Conservation (phyloP, 2,888 invertebrate genomes). For the Meloe dianella region DNA sequence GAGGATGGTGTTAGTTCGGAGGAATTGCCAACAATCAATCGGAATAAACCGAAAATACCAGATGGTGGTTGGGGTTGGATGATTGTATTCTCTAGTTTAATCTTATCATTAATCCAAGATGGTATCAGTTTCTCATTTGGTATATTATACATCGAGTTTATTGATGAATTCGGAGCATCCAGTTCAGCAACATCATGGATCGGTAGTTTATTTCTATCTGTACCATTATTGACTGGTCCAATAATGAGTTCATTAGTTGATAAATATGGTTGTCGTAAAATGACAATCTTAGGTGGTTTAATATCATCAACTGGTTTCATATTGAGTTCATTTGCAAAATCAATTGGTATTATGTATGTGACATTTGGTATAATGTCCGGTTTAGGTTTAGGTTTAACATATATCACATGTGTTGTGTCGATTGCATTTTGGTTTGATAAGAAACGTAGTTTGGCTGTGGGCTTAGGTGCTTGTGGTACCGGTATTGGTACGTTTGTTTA, state of each 20-base stretch:
- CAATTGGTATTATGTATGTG: slow-evolving; percentile 79
- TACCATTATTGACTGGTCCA: slow-evolving; percentile 83
- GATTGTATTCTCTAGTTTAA: slow-evolving; percentile 83
- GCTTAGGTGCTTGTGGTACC: slow-evolving; percentile 86
- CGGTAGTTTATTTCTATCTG: slow-evolving; percentile 48
- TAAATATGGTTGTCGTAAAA: slow-evolving; percentile 71
- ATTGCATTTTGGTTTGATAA: slow-evolving; percentile 94
- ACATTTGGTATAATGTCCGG: slow-evolving; percentile 88
- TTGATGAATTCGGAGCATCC: slow-evolving; percentile 78
- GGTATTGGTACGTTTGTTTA: slow-evolving; percentile 89
- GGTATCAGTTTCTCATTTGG: slow-evolving; percentile 95
- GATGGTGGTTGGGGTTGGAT: slow-evolving; percentile 92
- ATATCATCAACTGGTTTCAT: slow-evolving; percentile 79
- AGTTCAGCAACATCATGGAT: slow-evolving; percentile 78
- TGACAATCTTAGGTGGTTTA: slow-evolving; percentile 68
- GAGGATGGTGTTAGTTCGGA: neutral
- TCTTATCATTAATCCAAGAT: slow-evolving; percentile 89
- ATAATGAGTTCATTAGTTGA: slow-evolving; percentile 85
- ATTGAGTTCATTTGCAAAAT: slow-evolving; percentile 72
- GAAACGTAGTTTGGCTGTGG: slow-evolving; percentile 83
- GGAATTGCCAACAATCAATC: neutral
- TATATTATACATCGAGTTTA: slow-evolving; percentile 81
- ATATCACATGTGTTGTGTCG: slow-evolving; percentile 89
- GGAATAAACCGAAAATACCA: slow-evolving; percentile 66
- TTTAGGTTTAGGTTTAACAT: slow-evolving; percentile 81